phyloP scores from a whole-genome alignment of 2,797 vertebrate genomes.

The Orientallactaga sibirica region DNA sequence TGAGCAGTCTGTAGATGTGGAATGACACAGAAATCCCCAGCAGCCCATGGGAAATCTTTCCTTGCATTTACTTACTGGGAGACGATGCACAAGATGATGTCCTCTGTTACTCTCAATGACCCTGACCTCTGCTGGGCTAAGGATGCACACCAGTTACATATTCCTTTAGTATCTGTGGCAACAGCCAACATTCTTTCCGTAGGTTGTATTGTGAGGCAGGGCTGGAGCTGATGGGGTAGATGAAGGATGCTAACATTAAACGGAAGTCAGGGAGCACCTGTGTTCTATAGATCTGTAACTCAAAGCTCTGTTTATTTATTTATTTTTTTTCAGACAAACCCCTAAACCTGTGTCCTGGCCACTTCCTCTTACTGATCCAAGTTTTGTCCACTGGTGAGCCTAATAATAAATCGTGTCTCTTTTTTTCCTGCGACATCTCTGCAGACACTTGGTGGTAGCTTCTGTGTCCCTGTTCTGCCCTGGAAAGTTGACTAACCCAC shows the following conservation, averaged over 20 bases:
- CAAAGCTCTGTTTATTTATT: background rate
- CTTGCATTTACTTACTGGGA: background rate
- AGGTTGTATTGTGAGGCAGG: background rate
- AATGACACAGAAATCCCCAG: background rate
- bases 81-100: background rate
- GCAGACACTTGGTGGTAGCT: background rate
- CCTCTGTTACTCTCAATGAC: background rate
- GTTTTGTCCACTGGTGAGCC: background rate
- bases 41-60: background rate
- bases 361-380: background rate
- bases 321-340: background rate
- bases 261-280: background rate
- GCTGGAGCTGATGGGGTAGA: background rate
- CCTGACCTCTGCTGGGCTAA: background rate
- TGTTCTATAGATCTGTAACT: background rate
- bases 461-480: background rate
- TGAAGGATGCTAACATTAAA: background rate
- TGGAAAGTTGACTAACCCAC: background rate
- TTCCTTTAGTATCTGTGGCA: background rate
- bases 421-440: background rate
- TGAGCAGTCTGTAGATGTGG: background rate
- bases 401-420: background rate
- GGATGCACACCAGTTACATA: background rate
- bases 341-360: background rate
- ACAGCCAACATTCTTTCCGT: background rate